These are phyloP conservation scores for Ciconia maguari DNA, from an alignment of 2,113 vertebrate species.

Conservation along the genomic window DNA sequence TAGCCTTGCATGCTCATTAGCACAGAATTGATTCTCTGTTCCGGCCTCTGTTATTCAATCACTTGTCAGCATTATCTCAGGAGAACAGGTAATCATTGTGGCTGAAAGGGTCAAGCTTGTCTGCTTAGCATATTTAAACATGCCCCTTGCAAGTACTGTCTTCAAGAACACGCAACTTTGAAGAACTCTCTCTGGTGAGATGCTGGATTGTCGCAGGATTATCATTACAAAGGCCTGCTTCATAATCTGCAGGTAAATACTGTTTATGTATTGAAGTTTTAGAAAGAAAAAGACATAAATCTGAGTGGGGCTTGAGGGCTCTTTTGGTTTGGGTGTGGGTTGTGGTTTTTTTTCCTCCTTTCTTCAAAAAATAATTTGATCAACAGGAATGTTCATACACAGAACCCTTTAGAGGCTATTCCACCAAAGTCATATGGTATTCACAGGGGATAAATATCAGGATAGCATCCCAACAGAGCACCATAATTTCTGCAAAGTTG, in stretches of 20 bases:
- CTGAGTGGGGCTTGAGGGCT: background rate
- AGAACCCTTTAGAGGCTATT: background rate
- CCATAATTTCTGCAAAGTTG: background rate
- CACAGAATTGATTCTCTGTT: conserved; percentile 40
- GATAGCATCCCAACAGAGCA: no score
- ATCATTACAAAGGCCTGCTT: background rate
- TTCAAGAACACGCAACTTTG: background rate
- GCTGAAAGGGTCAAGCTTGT: background rate
- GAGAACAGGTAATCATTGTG: conserved; percentile 8
- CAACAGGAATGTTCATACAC: background rate
- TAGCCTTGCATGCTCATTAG: conserved; percentile 39
- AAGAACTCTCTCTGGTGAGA: background rate
- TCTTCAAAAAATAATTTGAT: background rate
- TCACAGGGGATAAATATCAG: background rate
- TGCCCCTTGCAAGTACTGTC: background rate
- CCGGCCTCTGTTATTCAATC: conserved; percentile 35
- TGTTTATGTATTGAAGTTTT: background rate
- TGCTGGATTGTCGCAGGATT: background rate
- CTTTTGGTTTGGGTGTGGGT: background rate
- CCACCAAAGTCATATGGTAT: background rate
- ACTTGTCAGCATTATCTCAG: conserved; percentile 31
- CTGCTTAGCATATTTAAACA: conserved; percentile 5
- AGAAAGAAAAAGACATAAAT: background rate
- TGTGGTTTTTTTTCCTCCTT: no score
- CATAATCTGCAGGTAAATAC: background rate